Percentiles rank a stretch among this genome's conserved stretches.
These are phyloP conservation scores for Dasypogon diadema DNA, from an alignment of 2,888 invertebrate species.

Conservation along the genomic window DNA sequence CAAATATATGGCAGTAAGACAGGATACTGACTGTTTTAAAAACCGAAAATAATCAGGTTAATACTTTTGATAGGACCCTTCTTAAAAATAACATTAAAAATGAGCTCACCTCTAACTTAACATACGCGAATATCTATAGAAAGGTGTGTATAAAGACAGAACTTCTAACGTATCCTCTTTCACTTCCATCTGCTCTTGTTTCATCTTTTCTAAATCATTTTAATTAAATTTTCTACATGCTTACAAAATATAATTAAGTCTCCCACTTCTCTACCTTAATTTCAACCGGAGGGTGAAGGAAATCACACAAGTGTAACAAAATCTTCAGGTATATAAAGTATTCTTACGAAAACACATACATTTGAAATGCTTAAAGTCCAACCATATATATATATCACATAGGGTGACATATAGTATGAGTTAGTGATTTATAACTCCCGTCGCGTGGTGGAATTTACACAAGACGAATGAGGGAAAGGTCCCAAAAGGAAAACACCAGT, in stretches of 20 bases:
- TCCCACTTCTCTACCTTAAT: neutral
- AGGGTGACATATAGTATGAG: slow-evolving; percentile 64
- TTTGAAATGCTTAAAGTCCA: neutral
- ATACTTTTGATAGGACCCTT: too few relatives aligned
- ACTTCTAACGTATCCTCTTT: too few relatives aligned
- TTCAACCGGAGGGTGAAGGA: neutral
- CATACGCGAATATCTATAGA: too few relatives aligned
- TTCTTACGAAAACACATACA: slow-evolving; percentile 9
- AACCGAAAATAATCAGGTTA: too few relatives aligned
- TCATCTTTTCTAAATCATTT: slow-evolving; percentile 23
- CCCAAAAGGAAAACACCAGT: slow-evolving; percentile 56
- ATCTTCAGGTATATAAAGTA: slow-evolving; percentile 39
- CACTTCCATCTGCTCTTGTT: slow-evolving; percentile 22
- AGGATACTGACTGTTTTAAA: too few relatives aligned
- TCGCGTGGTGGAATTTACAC: slow-evolving; percentile 62
- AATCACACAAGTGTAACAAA: slow-evolving; percentile 20
- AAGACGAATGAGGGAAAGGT: slow-evolving; percentile 60
- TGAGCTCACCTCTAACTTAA: too few relatives aligned
- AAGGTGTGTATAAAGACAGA: too few relatives aligned
- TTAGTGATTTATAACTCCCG: slow-evolving; percentile 67
- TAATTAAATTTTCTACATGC: slow-evolving; percentile 17
- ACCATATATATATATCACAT: slow-evolving; percentile 62
- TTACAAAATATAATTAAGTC: too few relatives aligned
- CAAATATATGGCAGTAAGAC: too few relatives aligned
- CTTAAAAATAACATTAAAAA: too few relatives aligned